These are phyloP conservation scores for Opisthocomus hoazin DNA, from an alignment of 2,113 vertebrate genomes.

Conservation along the genomic window DNA sequence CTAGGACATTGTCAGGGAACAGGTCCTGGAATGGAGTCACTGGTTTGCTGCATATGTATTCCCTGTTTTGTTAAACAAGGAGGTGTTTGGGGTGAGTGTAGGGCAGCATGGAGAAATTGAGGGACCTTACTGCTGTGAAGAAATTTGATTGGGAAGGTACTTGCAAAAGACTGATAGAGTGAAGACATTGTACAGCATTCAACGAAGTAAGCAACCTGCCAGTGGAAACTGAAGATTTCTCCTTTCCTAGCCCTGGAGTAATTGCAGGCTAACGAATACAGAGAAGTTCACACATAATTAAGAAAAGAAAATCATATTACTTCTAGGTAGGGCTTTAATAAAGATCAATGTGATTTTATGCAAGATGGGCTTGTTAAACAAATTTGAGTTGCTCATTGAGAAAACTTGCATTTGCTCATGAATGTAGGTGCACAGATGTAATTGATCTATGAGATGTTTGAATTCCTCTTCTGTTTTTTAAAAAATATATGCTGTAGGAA, in stretches of 20 bases:
- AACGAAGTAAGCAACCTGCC: not conserved
- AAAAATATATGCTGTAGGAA: not conserved
- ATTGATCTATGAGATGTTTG: not conserved
- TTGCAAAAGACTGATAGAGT: not conserved
- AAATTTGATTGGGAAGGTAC: not conserved
- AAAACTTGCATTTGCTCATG: not conserved
- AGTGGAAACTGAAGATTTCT: not conserved
- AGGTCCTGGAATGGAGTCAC: not conserved
- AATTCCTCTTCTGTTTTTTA: not conserved
- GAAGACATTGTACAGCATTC: not conserved
- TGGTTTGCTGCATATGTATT: not conserved
- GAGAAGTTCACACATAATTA: not conserved
- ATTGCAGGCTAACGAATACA: not conserved
- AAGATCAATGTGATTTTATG: not conserved
- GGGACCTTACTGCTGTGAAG: accelerated
- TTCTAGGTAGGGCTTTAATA: not conserved
- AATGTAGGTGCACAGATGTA: not conserved
- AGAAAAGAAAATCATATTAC: not conserved
- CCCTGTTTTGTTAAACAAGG: not conserved
- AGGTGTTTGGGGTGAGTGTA: not conserved
- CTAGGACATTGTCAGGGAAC: not conserved
- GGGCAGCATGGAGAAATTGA: not conserved
- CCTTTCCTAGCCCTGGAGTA: not conserved
- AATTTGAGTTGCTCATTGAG: not conserved
- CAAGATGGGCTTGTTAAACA: not conserved